Evolutionary conservation across 1,140 invertebrate species (phyloP).

Genomic region (Lepidurus apus): DNA sequence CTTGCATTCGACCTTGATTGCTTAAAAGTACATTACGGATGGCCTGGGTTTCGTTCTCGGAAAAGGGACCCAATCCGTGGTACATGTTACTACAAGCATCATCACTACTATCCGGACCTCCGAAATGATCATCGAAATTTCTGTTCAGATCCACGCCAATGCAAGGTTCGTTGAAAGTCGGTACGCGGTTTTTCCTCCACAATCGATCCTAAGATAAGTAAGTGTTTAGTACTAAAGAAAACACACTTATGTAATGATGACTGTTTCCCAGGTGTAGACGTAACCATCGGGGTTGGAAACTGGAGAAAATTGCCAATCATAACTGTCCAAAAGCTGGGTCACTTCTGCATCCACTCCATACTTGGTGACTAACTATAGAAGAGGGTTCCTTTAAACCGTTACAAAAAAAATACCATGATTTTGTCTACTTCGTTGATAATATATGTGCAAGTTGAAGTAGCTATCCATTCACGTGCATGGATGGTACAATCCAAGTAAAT

Average conservation of each 20-base stretch:
- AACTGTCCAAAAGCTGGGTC: constrained; percentile 60
- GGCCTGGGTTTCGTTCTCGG: constrained; percentile 57
- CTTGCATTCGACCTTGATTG: constrained; percentile 45
- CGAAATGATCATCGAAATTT: constrained; percentile 39
- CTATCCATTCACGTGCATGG: constrained; percentile 88
- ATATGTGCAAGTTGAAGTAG: constrained; percentile 74
- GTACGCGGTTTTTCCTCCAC: constrained; percentile 32
- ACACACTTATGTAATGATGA: background rate
- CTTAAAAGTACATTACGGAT: constrained; percentile 48
- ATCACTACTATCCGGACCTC: constrained; percentile 34
- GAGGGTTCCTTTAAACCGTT: too few species aligned
- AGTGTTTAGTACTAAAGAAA: too few species aligned
- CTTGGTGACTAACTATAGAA: constrained; percentile 33
- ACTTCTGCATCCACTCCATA: constrained; percentile 37
- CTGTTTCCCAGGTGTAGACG: constrained; percentile 62
- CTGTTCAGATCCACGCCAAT: constrained; percentile 35
- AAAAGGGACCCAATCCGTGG: constrained; percentile 57
- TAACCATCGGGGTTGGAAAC: constrained; percentile 78
- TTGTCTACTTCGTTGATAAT: constrained; percentile 68
- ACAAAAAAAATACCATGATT: background rate
- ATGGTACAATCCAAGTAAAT: constrained; percentile 56
- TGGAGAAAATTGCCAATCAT: constrained; percentile 77
- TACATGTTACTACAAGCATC: constrained; percentile 55
- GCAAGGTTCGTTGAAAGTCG: background rate
- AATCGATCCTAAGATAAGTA: constrained; percentile 23